Evolutionary conservation across 1,140 invertebrate species (phyloP), one percentile per base, ranked within the genome.

Genomic region (Telenomus remus): DNA sequence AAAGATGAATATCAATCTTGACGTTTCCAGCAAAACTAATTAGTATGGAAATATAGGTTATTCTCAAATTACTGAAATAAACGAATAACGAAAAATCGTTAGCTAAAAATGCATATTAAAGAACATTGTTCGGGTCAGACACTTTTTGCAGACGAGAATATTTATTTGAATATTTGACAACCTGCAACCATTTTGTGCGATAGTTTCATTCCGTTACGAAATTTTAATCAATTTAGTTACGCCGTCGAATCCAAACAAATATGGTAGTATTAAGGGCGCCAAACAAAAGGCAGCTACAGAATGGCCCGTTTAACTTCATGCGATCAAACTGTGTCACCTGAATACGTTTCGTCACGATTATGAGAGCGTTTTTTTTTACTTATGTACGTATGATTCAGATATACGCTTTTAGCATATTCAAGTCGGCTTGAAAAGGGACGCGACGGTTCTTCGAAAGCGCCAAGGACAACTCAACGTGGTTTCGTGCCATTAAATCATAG

Each of bases 401-500:
- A 48, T 27, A 27, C 43, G 50, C 7, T 48, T 55, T 65, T 57
- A 46, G 63, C 54, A 42, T 64, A 72, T 72, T 72, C 54, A 72
- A 42, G 39, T 64, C 42, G 10, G 54, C 53, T 48, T 63, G 60
- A 72, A 72, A 64, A 51, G 60, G 42, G 49, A 47, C 55, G 55
- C 54, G 37, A 27, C 69, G 47, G 53, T 73, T 65, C 61, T 73
- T 55, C 49, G 55, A 74, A 74, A 74, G 63, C 61, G 42, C 44
- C 70, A 61, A 66, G 71, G 71, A 74, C 63, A 74, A 61, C 63
- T 74, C 51, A 74, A 74, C 71, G 56, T 61, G 63, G 46, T 34
- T 74, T 61, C 48, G 60, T 74, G 51, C 50, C 71, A 74, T 66
- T 74, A 74, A 74, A 61, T 66, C 71, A 74, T 74, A 74, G 71